A percentile compares a stretch with the other conserved stretches of the same genome.
Evolutionary conservation across 2,888 invertebrate genomes (phyloP).

Genomic region (Lydus trimaculatus): DNA sequence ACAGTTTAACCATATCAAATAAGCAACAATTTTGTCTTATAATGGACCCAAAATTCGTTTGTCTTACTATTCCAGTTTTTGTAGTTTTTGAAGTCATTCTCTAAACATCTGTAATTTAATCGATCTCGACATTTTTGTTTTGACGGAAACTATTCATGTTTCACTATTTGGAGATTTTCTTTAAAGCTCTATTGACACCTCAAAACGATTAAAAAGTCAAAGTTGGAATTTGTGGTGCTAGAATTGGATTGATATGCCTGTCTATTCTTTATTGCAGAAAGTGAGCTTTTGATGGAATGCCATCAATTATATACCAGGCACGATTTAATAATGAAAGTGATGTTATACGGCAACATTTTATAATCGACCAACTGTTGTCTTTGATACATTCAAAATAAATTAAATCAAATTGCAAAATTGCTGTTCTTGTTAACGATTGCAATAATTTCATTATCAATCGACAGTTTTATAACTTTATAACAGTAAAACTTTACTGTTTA

Average conservation of each 20-base stretch:
- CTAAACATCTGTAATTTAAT: too few relatives aligned
- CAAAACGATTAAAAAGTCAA: too few relatives aligned
- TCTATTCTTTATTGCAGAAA: not conserved
- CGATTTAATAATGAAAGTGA: not conserved
- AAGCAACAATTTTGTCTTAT: too few relatives aligned
- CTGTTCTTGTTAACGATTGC: not conserved
- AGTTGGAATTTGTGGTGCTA: too few relatives aligned
- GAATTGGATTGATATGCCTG: too few relatives aligned
- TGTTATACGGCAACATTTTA: not conserved
- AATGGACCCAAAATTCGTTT: too few relatives aligned
- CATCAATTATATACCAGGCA: not conserved
- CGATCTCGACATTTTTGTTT: too few relatives aligned
- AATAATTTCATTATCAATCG: conserved; percentile 1
- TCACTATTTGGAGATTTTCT: too few relatives aligned
- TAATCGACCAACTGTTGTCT: not conserved
- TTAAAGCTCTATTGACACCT: too few relatives aligned
- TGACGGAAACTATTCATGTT: too few relatives aligned
- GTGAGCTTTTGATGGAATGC: not conserved
- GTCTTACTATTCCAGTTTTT: too few relatives aligned
- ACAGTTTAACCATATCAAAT: not conserved
- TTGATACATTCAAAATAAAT: not conserved
- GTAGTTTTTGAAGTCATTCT: too few relatives aligned
- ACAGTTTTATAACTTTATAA: conserved; percentile 7
- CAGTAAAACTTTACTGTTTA: not conserved
- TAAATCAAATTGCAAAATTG: not conserved